Base-by-base conservation (phyloP, 2,113 vertebrate species). In the Hiodon tergisus region DNA sequence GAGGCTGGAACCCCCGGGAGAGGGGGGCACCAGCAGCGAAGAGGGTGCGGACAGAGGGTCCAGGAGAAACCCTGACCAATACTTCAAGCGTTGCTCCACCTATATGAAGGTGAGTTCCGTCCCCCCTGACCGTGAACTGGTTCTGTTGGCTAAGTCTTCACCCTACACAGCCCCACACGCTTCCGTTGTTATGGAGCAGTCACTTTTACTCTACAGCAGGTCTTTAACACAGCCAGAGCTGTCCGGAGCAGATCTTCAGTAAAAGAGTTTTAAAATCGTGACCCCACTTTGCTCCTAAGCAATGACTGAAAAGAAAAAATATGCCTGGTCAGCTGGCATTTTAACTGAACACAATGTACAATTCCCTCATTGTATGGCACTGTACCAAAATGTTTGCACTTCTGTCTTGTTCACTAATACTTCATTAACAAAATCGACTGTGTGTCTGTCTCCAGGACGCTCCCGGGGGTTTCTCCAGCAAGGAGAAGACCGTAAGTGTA, bases 401-500 rank as follows among this genome's bases (percentile, higher is more conserved):
- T 78, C 58, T 46, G 5, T 72, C 13, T 59, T 31, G 31, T 31
- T 31, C 31, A 31, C 31, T 31, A 31, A 31, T 31, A 31, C 2
- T 31, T 31, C 31, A 31, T 31, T 0, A 31, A 31, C 31, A 31
- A 31, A 31, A 31, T 31, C 31, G 57, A 54, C 50, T 59, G 17
- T 57, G 54, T 59, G 71, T n/a, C 51, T 67, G n/a, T 48, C 17
- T 71, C 11, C 31, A 97, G 94, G 94, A 94, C 73, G 91, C 92
- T 81, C 93, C 93, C 73, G 90, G 91, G 66, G 92, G 93, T 48
- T 95, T 93, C 46, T 79, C 81, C 76, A 93, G 86, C 80, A 93
- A 93, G n/a, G 94, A 96, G 81, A 96, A 96, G 84, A 93, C 88
- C 0, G 92, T 97, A 71, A 91, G 86, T 77, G 77, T 97, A 78